These are phyloP conservation scores for Peromyscus eremicus DNA, from an alignment of 2,797 vertebrate genomes.

Conservation along the genomic window DNA sequence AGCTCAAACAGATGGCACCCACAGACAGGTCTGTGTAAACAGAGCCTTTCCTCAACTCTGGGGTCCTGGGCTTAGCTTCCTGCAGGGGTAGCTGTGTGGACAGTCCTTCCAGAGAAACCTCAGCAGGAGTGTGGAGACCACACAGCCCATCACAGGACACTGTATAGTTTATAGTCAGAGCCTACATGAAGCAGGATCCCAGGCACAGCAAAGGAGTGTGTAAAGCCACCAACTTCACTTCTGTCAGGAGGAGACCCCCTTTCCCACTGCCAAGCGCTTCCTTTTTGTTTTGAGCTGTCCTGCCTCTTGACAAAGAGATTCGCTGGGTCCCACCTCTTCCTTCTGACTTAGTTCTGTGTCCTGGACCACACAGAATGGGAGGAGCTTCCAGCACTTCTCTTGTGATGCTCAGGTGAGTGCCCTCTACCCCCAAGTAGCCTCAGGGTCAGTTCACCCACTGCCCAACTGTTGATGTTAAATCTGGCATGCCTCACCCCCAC, in stretches of 20 bases:
- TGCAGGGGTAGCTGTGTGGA: background rate
- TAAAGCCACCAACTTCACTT: background rate
- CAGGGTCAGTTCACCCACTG: background rate
- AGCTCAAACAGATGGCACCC: background rate
- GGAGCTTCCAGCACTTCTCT: background rate
- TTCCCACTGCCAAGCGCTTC: background rate
- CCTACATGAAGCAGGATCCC: background rate
- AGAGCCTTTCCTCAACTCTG: background rate
- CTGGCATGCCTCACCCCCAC: background rate
- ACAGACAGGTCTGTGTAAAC: background rate
- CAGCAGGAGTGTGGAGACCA: background rate
- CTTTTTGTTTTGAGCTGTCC: background rate
- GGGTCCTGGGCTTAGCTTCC: background rate
- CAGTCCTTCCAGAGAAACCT: background rate
- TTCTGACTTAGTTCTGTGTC: background rate
- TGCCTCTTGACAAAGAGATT: background rate
- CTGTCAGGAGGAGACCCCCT: background rate
- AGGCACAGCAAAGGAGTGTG: background rate
- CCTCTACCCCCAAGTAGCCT: background rate
- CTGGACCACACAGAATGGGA: background rate
- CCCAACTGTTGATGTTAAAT: background rate
- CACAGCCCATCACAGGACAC: background rate
- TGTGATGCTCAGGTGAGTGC: background rate
- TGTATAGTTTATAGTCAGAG: no score
- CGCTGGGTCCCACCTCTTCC: background rate